These are phyloP conservation scores for Ageneiosus marmoratus DNA, from an alignment of 2,113 vertebrate species.

Conservation along the genomic window DNA sequence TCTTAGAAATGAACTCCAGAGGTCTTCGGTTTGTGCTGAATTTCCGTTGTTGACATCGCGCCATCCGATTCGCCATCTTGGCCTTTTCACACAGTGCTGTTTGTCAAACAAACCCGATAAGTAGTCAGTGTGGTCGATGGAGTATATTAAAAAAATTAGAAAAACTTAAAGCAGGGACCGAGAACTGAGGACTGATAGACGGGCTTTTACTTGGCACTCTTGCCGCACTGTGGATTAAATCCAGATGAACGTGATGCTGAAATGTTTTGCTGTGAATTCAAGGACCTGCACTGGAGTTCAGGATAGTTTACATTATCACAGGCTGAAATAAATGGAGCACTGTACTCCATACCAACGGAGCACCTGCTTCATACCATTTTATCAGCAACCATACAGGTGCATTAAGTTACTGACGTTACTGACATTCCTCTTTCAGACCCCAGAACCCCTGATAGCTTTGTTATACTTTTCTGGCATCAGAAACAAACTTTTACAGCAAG, in stretches of 20 bases:
- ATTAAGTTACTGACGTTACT: too few relatives aligned
- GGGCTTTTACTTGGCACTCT: slow-evolving; percentile 57
- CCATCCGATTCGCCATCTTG: slow-evolving; percentile 17
- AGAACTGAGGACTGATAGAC: slow-evolving; percentile 39
- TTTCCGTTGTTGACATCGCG: slow-evolving; percentile 5
- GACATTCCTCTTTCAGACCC: not conserved
- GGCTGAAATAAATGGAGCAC: not conserved
- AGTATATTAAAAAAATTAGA: slow-evolving; percentile 44
- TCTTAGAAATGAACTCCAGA: slow-evolving; percentile 18
- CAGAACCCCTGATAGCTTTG: not conserved
- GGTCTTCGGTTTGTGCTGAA: not conserved
- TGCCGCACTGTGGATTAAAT: slow-evolving; percentile 57
- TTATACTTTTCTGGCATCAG: not conserved
- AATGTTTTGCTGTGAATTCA: slow-evolving; percentile 13
- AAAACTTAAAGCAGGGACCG: slow-evolving; percentile 40
- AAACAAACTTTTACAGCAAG: not conserved
- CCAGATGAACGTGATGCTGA: slow-evolving; percentile 57
- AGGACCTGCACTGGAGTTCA: not conserved
- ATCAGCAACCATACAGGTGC: not conserved
- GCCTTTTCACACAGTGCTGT: not conserved
- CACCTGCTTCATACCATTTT: not conserved
- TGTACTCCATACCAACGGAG: too few relatives aligned
- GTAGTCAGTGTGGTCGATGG: slow-evolving; percentile 21
- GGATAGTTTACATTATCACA: not conserved
- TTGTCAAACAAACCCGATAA: slow-evolving; percentile 37